These are phyloP conservation scores for Hassar affinis DNA, from an alignment of 2,113 vertebrate species.

Conservation along the genomic window DNA sequence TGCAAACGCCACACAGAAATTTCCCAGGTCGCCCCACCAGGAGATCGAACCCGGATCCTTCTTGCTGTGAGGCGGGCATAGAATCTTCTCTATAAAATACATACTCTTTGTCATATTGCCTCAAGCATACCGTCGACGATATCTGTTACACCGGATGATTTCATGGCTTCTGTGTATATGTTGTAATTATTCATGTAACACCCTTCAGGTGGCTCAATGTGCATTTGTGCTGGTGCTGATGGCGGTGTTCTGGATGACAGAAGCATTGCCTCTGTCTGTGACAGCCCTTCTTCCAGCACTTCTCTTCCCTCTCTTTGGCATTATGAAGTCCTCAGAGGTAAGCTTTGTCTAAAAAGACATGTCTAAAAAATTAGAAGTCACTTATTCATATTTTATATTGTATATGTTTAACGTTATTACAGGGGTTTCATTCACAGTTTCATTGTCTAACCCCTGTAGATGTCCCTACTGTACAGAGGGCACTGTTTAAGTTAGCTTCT, in stretches of 20 bases:
- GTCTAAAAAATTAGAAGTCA: background rate
- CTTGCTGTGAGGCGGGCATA: too few species aligned
- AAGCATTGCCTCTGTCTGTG: slow-evolving; percentile 82
- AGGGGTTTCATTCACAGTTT: too few species aligned
- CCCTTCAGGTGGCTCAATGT: slow-evolving; percentile 84
- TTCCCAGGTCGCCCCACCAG: too few species aligned
- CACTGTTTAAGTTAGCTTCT: background rate
- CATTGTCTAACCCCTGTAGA: too few species aligned
- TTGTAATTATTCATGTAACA: slow-evolving; percentile 10
- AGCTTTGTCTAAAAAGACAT: background rate
- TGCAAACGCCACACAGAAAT: too few species aligned
- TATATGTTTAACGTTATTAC: background rate
- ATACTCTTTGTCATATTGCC: background rate
- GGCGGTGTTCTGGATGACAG: slow-evolving; percentile 84
- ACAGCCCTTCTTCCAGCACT: slow-evolving; percentile 86
- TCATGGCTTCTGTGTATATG: background rate
- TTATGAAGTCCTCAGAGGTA: slow-evolving; percentile 83
- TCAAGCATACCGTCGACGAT: background rate
- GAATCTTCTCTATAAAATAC: background rate
- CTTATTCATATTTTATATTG: background rate
- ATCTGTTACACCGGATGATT: background rate
- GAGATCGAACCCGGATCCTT: too few species aligned
- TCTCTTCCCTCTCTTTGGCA: slow-evolving; percentile 85
- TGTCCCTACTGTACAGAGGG: background rate
- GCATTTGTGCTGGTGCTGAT: slow-evolving; percentile 82